Base-by-base conservation (phyloP, 2,797 vertebrate genomes). In the Anableps anableps region DNA sequence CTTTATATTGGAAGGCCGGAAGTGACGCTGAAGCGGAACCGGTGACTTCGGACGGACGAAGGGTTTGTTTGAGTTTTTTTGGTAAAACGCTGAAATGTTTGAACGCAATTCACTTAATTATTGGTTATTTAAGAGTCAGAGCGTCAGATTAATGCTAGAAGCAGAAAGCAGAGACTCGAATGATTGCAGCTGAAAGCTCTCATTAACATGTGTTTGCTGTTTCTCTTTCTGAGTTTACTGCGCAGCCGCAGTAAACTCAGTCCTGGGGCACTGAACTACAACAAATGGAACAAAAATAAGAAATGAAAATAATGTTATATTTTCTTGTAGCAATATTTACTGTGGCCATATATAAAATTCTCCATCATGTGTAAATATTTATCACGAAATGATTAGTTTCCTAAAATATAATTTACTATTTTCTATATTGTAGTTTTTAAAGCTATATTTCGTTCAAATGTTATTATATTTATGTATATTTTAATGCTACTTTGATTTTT, bases 41-140 rank as follows among this genome's bases (percentile, higher is more conserved):
- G 3, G 76, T 78, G 72, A 78, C 74, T 85, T 34, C 9, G 41
- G 47, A 74, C 23, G 7, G 26, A 31, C 79, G 14, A 51, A n/a
- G 10, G 10, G 19, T 13, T 58, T 38, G n/a, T n/a, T n/a, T n/a
- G n/a, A n/a, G n/a, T 51, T 38, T 55, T 31, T 41, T 9, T 45
- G 6, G 41, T 10, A 48, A 53, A 1, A 34, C 50, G 2, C 9
- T 60, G 1, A 26, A 29, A 47, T 26, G 38, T 34, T 68, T 38
- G 17, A 68, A 17, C 14, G 14, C 23, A 16, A 1, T 60, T 60
- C 29, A 31, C 5, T 31, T 4, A 31, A 29, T 31, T 60, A 16
- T 60, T 60, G 55, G 4, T 58, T 58, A 31, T 17, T 31, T 16
- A 31, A 31, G 48, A 50, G 48, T 17, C 48, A 17, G 19, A 50